Evolutionary conservation across 2,797 vertebrate species (phyloP), one percentile per base, ranked within the genome.

Genomic region (Miichthys miiuy): DNA sequence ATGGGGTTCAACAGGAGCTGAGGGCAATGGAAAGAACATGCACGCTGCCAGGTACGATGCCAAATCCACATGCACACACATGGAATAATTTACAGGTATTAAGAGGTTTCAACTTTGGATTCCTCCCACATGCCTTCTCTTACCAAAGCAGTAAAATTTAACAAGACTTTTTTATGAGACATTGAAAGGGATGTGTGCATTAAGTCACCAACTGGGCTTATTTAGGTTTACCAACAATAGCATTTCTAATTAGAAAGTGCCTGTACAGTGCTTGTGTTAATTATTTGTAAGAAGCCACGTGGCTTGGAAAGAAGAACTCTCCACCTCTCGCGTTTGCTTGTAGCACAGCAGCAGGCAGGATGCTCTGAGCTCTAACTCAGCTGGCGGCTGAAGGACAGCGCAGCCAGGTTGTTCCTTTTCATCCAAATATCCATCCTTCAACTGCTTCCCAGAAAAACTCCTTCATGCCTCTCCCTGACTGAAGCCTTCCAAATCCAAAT

Each of bases 271-370:
- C 64, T 63, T 56, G 58, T 65, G 56, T 80, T 86, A 63, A 80
- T 80, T 81, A 82, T 81, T 79, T 79, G 16, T 42, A 20, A 42
- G 73, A 75, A 71, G 83, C 85, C 82, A 90, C 82, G 79, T 92
- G 85, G 86, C 81, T 34, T 8, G 34, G 7, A 8, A 34, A 46
- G 42, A 76, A 20, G 58, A 63, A 25, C 58, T 54, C 27, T 69
- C 51, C 71, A 46, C 57, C 27, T 72, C 80, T 41, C 25, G 25
- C 52, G 60, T 74, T 75, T 54, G 50, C 62, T 75, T 75, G 76
- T 61, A 70, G 72, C 25, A 0, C 61, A 52, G 72, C 78, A 64
- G 79, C 72, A 81, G 69, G 55, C 68, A 60, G 58, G 82, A 72
- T 57, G 77, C 75, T 82, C 38, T 41, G 73, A 52, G 68, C 68